A percentile compares a stretch with the other conserved stretches of the same genome.
Conservation (phyloP, 1,140 invertebrate genomes). For the Magallana ariakensis region DNA sequence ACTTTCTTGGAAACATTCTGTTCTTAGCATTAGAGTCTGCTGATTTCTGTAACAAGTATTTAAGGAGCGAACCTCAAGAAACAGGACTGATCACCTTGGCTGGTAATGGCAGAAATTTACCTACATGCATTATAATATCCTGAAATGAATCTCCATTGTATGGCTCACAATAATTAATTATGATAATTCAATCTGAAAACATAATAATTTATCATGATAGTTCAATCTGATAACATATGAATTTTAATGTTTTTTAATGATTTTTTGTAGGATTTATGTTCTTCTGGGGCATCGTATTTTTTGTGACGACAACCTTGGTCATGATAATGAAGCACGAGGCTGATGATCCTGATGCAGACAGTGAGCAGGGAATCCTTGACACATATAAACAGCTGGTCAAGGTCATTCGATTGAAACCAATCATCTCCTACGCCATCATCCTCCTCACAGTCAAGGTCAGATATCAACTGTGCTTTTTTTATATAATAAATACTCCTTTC, state of each 20-base stretch:
- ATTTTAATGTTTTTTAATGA: no score
- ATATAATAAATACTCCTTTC: no score
- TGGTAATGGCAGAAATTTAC: conserved; percentile 80
- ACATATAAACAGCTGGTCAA: conserved; percentile 92
- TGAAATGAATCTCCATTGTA: no score
- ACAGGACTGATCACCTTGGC: conserved; percentile 92
- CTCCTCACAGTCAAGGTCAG: conserved; percentile 93
- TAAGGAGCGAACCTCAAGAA: conserved; percentile 86
- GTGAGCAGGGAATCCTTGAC: conserved; percentile 84
- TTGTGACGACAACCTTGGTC: conserved; percentile 93
- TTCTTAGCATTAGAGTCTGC: conserved; percentile 98
- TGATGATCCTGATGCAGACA: conserved; percentile 80
- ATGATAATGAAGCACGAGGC: conserved; percentile 94
- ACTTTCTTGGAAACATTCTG: conserved; percentile 97
- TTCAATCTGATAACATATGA: no score
- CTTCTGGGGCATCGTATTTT: conserved; percentile 97
- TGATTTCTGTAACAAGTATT: conserved; percentile 96
- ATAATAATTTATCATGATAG: no score
- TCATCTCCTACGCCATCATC: conserved; percentile 87
- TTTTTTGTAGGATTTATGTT: conserved; percentile 89
- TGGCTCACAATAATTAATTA: no score
- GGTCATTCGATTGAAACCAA: conserved; percentile 91
- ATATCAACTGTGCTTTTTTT: no score
- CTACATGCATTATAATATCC: no score
- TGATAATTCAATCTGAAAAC: no score